A percentile compares a stretch with the other conserved stretches of the same genome.
These are phyloP conservation scores for Euplagia quadripunctaria DNA, from an alignment of 2,888 invertebrate species.

Conservation along the genomic window DNA sequence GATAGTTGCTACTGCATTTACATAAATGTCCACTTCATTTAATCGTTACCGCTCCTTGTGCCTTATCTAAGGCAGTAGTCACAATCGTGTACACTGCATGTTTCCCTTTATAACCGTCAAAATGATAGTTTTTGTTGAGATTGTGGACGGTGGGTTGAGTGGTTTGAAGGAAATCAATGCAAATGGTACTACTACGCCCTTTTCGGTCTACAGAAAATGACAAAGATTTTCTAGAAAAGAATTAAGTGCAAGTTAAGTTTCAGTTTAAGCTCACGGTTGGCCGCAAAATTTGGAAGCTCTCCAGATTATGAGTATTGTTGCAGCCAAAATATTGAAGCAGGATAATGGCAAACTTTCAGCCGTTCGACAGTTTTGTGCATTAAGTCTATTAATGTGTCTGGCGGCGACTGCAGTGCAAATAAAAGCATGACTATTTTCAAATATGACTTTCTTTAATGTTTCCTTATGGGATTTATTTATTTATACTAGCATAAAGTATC, in stretches of 20 bases:
- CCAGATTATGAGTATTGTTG: conserved; percentile 35
- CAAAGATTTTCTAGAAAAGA: conserved; percentile 8
- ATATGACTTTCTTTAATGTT: not conserved
- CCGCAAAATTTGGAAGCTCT: conserved; percentile 36
- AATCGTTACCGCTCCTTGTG: conserved; percentile 47
- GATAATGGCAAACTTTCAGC: conserved; percentile 40
- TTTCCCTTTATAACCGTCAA: conserved; percentile 30
- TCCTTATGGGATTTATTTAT: not conserved
- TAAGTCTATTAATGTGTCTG: conserved; percentile 30
- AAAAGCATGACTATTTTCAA: not conserved
- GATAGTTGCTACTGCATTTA: conserved; percentile 53
- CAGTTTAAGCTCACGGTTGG: not conserved
- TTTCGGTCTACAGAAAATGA: conserved; percentile 7
- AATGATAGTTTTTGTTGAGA: conserved; percentile 28
- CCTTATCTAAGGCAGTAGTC: conserved; percentile 47
- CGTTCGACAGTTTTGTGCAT: conserved; percentile 38
- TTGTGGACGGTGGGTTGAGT: conserved; percentile 30
- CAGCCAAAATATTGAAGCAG: conserved; percentile 33
- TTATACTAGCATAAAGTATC: not conserved
- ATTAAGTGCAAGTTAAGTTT: conserved; percentile 9
- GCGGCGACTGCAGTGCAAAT: conserved; percentile 9
- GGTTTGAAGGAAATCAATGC: conserved; percentile 22
- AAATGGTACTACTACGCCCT: conserved; percentile 20
- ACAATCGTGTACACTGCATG: conserved; percentile 36
- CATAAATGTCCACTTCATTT: conserved; percentile 62